These are phyloP conservation scores for Stenopsyche tienmushanensis DNA, from an alignment of 1,140 invertebrate genomes.

Conservation along the genomic window DNA sequence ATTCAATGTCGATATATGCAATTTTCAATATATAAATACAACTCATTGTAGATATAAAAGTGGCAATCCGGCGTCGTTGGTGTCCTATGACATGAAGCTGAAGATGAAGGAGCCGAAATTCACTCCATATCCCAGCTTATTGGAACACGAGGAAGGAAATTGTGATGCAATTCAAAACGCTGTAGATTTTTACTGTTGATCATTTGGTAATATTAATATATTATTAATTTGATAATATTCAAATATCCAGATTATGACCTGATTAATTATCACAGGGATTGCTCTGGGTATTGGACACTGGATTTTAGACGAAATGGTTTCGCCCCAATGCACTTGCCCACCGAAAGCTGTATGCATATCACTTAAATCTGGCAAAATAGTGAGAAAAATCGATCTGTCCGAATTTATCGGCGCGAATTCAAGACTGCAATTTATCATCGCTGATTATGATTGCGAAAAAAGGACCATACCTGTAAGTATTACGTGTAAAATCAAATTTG, in stretches of 20 bases:
- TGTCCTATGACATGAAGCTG: constrained; percentile 11
- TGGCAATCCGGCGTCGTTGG: constrained; percentile 27
- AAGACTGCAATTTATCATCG: constrained; percentile 60
- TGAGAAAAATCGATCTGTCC: constrained; percentile 59
- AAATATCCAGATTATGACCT: not conserved
- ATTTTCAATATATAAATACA: no score
- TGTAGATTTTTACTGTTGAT: constrained; percentile 54
- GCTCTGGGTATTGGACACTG: constrained; percentile 63
- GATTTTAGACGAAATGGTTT: constrained; percentile 59
- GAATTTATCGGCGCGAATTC: constrained; percentile 52
- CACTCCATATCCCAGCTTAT: constrained; percentile 47
- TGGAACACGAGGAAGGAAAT: constrained; percentile 45
- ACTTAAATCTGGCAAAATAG: constrained; percentile 57
- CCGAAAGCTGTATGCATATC: constrained; percentile 61
- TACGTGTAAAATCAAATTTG: not conserved
- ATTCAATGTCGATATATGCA: no score
- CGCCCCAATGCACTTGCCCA: constrained; percentile 54
- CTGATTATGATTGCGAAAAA: constrained; percentile 53
- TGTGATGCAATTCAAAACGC: constrained; percentile 52
- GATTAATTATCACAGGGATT: constrained; percentile 44
- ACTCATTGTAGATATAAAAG: constrained; percentile 26
- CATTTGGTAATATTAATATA: constrained; percentile 44
- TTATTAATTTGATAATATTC: not conserved
- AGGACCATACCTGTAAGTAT: constrained; percentile 40
- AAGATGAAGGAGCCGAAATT: constrained; percentile 20